Conservation (phyloP, 1,140 invertebrate genomes). For the Chironomus striatipennis region DNA sequence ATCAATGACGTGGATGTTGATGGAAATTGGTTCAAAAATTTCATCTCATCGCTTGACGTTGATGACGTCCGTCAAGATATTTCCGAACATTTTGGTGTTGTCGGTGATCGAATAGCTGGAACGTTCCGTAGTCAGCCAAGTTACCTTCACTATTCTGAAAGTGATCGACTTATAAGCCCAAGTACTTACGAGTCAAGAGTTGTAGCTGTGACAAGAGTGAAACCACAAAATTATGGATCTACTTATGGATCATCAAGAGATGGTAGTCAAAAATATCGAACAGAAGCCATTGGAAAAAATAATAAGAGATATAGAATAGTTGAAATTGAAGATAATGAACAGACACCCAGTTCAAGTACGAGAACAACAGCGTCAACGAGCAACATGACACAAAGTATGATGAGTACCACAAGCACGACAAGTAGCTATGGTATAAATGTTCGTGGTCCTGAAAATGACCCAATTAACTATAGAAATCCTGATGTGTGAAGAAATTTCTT, state of each 20-base stretch:
- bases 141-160: constrained; percentile 21
- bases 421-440: constrained; percentile 35
- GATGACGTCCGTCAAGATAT: constrained; percentile 88
- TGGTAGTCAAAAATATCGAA: background rate
- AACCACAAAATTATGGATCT: constrained; percentile 21
- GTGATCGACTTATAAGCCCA: background rate
- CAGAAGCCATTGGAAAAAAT: constrained; percentile 4
- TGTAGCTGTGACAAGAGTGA: background rate
- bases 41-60: constrained; percentile 85
- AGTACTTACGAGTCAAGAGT: background rate
- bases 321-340: constrained; percentile 21
- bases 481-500: background rate
- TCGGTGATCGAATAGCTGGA: constrained; percentile 48
- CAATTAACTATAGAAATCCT: constrained; percentile 24
- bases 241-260: background rate
- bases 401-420: background rate
- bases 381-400: constrained; percentile 15
- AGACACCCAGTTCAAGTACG: background rate
- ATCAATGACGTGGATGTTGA: constrained; percentile 39
- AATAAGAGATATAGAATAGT: constrained; percentile 23
- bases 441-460: constrained; percentile 25
- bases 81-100: constrained; percentile 82
- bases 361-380: constrained; percentile 26
- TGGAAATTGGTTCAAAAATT: constrained; percentile 48
- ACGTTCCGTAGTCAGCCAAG: background rate